Percentiles rank a stretch among this genome's conserved stretches.
Conservation (phyloP, 2,797 vertebrate genomes). For the Centroberyx gerrardi region DNA sequence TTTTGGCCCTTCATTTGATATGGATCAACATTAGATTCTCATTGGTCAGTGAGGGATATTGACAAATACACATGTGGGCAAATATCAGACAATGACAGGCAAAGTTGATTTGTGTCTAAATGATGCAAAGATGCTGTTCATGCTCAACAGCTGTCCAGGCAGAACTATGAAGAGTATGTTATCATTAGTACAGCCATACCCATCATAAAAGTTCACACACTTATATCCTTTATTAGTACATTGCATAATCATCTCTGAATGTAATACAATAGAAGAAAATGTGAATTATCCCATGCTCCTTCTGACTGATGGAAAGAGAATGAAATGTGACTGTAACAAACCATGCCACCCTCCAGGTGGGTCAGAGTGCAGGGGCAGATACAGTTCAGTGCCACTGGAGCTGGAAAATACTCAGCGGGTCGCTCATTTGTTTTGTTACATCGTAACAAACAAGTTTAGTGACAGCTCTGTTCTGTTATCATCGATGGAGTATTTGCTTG, state of each 20-base stretch:
- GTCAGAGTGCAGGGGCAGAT: constrained; percentile 61
- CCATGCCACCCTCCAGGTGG: constrained; percentile 46
- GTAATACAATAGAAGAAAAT: too few species aligned
- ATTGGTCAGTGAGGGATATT: neutral
- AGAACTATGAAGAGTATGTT: neutral
- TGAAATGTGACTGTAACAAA: constrained; percentile 3
- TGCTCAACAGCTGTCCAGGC: constrained; percentile 26
- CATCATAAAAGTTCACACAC: neutral
- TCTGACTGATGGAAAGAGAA: neutral
- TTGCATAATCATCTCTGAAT: too few species aligned
- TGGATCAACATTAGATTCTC: constrained; percentile 38
- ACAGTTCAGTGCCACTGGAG: constrained; percentile 60
- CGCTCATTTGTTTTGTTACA: constrained; percentile 3
- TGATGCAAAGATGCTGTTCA: constrained; percentile 9
- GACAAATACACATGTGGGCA: constrained; percentile 7
- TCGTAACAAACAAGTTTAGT: too few species aligned
- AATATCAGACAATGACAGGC: constrained; percentile 18
- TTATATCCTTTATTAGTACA: neutral
- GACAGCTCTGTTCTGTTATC: too few species aligned
- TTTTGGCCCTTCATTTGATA: constrained; percentile 37
- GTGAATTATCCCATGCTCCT: neutral
- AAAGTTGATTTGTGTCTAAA: constrained; percentile 2
- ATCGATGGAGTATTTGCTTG: too few species aligned
- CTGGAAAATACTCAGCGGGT: constrained; percentile 35
- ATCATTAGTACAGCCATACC: constrained; percentile 1